Conservation (phyloP, 1,140 invertebrate genomes). For the Meloidogyne hapla region DNA sequence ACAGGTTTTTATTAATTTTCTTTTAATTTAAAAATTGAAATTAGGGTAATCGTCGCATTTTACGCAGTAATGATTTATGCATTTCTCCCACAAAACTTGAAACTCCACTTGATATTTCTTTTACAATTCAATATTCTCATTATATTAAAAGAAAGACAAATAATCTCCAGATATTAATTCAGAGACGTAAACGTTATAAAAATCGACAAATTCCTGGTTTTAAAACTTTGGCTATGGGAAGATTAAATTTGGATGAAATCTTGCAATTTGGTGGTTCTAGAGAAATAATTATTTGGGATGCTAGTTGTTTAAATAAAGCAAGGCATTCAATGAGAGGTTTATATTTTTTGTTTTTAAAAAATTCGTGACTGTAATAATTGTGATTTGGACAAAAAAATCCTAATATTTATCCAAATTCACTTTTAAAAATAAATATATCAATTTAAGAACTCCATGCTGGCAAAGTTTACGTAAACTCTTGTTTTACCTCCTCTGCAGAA, state of each 20-base stretch:
- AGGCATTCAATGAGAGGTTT: conserved; percentile 31
- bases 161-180: conserved; percentile 82
- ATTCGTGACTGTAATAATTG: no score
- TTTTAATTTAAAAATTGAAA: conserved; percentile 25
- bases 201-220: conserved; percentile 96
- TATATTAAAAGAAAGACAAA: conserved; percentile 95
- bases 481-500: conserved; percentile 38
- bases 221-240: conserved; percentile 91
- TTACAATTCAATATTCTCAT: conserved; percentile 70
- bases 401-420: no score
- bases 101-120: conserved; percentile 44
- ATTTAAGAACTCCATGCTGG: conserved; percentile 42
- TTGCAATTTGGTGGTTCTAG: conserved; percentile 43
- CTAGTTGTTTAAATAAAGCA: conserved; percentile 37
- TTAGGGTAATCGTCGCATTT: conserved; percentile 46
- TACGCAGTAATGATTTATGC: conserved; percentile 46
- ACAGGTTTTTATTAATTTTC: conserved; percentile 34
- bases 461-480: conserved; percentile 30
- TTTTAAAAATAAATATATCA: no score
- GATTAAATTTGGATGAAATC: conserved; percentile 77
- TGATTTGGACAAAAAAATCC: no score
- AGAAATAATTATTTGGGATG: conserved; percentile 45
- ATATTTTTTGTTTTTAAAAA: neutral
- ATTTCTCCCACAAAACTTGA: conserved; percentile 37
- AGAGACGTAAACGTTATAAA: conserved; percentile 93